Base-by-base conservation (phyloP, 1,140 invertebrate species). In the Pseudomyrmex concolor region DNA sequence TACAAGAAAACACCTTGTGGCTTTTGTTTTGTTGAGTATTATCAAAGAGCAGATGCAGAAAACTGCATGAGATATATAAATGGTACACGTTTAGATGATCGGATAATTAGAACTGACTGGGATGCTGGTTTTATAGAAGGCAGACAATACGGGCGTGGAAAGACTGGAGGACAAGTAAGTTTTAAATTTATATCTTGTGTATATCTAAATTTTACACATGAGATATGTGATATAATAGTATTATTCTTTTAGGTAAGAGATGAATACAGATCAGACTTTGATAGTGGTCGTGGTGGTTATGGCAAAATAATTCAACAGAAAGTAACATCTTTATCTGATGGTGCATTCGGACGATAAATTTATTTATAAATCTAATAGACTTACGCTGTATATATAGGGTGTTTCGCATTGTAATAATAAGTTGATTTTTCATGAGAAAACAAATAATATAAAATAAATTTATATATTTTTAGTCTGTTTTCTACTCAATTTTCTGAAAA, bases 1-100 rank as follows among this genome's bases (percentile, higher is more conserved):
- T 98, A 98, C 89, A 99, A 98, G 89, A 99, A 99, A 92, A 99
- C 99, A 0, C 99, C 99, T 0, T 99, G 99, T 95, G 99, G 99
- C 10, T 99, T 99, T 94, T 99, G 99, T 94, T 99, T 99, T 95
- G 96, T 99, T 0, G 99, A 99, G 95, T 99, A 99, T 95, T 99
- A 99, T 93, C 94, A 94, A 7, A 96, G 99, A 91, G 89, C 91
- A 4, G 99, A 99, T 95, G 97, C 98, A 19, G 98, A 99, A 94
- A 96, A 97, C 92, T 98, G 98, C 90, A 98, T 99, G 96, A 95
- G 98, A 93, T 99, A 98, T 93, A 96, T 99, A 8, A 99, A 99
- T 95, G 98, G 98, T 2, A 99, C 99, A 0, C 95, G 99, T 85
- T 94, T 99, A 17, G 99, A 99, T 95, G 99, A 99, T 91, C 96